Base-by-base conservation (phyloP, 2,797 vertebrate species). In the Cynodonichthys magdalenae region DNA sequence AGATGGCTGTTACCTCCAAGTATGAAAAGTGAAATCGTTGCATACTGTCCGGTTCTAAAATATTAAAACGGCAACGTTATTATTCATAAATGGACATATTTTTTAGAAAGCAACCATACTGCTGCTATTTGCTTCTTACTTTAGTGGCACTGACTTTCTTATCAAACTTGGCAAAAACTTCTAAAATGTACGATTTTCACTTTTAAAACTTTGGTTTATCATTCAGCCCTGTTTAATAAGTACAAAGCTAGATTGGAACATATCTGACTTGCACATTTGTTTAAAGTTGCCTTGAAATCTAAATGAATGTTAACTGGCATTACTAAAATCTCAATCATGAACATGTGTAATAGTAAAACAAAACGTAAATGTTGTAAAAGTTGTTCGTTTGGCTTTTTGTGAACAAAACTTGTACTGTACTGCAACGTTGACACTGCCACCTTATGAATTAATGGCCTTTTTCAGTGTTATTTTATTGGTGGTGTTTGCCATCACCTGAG, bases 341-440 rank as follows among this genome's bases (percentile, higher is more conserved):
- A 29, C 17, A 29, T 19, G 27, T 67, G 65, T 63, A 20, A 59
- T 15, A 48, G 14, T 18, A 45, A 9, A n/a, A 11, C 50, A 46
- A 52, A 55, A 58, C 64, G 70, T 58, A 7, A 80, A 41, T 67
- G 57, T 69, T 39, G 46, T 58, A 65, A 18, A 9, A 19, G 47
- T 69, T 31, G 19, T 34, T 57, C 5, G 55, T 53, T 48, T 63
- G 24, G 53, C 24, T 62, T 51, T 28, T 28, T 55, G 49, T 66
- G 29, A 31, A 15, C n/a, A 3, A 53, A 63, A 48, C 15, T 18
- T 53, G 63, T 75, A 57, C 52, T 77, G 71, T 74, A 59, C 59
- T 62, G 71, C 3, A 57, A 3, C 67, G 72, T 80, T 47, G 36
- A 81, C 83, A 81, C 85, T 80, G 80, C 81, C 85, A 77, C 66